Base-by-base conservation (phyloP, 2,113 vertebrate genomes). In the Saccopteryx bilineata region DNA sequence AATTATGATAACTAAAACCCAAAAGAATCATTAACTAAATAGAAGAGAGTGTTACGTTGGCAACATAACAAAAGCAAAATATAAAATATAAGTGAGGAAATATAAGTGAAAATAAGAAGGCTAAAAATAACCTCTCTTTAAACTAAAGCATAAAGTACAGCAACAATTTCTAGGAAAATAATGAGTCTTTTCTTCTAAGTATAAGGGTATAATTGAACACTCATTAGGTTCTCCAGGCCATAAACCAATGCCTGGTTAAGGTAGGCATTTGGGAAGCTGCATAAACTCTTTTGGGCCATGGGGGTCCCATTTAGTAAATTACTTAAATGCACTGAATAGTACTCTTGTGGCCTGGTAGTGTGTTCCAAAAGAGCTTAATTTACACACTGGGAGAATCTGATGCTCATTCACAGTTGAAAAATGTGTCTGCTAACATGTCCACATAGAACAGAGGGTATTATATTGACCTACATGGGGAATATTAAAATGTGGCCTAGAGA, bases 201-300 rank as follows among this genome's bases (percentile, higher is more conserved):
- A 68, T 68, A 94, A 96, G 54, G 52, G n/a, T 90, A 65, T 92
- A 92, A 96, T 82, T 91, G 88, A 96, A 90, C 60, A 79, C 54
- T 95, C 81, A 81, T 90, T 93, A 91, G 81, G 26, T 78, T 96
- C 93, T 92, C 63, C 68, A 95, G 91, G 87, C 88, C 68, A 96
- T 96, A 97, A 97, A 97, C 94, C 85, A 97, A 91, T 17, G 58
- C 85, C 94, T 97, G 85, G 72, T 97, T 97, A 96, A 97, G 93
- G 93, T 93, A 97, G 95, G 68, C 96, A 93, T 92, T 91, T 97
- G 94, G 93, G 91, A 97, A 96, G 58, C 93, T 89, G 7, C 39
- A 66, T 74, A 86, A 97, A 94, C 81, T 91, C 93, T 95, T 96
- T 93, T 31, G 79, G 94, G 85, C 95, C 93, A 91, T 97, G 78